phyloP scores from a whole-genome alignment of 2,113 vertebrate genomes.

The Phaethornis superciliosus region DNA sequence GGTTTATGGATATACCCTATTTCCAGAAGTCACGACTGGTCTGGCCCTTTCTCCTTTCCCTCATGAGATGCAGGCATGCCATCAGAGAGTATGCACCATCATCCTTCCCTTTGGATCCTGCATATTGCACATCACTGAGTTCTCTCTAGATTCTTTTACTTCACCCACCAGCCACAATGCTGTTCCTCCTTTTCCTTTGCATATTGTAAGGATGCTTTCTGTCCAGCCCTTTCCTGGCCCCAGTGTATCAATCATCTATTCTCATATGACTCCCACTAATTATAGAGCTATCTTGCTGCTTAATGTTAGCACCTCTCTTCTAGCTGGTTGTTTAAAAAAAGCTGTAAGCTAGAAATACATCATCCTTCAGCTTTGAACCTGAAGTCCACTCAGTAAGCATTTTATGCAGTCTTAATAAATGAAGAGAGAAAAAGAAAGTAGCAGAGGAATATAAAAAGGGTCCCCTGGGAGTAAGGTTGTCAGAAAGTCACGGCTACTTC shows the following conservation, averaged over 20 bases:
- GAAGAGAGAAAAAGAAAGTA: conserved; percentile 33
- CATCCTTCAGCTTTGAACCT: conserved; percentile 57
- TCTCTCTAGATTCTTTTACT: neutral
- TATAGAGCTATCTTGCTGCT: conserved; percentile 51
- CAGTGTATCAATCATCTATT: conserved; percentile 7
- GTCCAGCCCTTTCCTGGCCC: conserved; percentile 32
- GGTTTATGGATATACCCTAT: neutral
- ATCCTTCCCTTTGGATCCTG: neutral
- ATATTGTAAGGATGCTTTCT: neutral
- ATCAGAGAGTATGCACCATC: rapidly evolving
- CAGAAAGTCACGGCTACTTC: conserved; percentile 57
- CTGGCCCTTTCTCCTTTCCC: neutral
- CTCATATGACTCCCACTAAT: conserved; percentile 44
- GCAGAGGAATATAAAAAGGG: conserved; percentile 55
- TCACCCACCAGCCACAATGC: neutral
- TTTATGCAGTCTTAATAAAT: conserved; percentile 66
- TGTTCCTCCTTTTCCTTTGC: neutral
- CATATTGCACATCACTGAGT: neutral
- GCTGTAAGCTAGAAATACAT: conserved; percentile 55
- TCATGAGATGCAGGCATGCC: neutral
- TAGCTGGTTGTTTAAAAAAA: conserved; percentile 20
- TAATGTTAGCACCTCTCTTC: conserved; percentile 30
- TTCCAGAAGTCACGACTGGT: neutral
- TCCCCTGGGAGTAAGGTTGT: conserved; percentile 46
- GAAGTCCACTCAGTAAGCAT: conserved; percentile 59